Evolutionary conservation across 2,888 invertebrate species (phyloP).

Genomic region (Agonum fuliginosum): DNA sequence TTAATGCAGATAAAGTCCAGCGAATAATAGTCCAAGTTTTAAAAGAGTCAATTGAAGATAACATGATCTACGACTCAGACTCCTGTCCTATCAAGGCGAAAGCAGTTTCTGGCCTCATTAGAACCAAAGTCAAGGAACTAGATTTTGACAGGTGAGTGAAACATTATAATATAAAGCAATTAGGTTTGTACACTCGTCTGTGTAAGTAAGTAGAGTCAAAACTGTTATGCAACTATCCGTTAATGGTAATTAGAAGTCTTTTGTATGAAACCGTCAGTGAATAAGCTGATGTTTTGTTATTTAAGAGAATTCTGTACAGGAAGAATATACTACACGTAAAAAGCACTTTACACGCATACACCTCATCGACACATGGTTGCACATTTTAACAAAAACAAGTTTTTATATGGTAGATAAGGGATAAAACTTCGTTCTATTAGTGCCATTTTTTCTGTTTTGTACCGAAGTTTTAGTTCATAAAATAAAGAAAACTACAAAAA

Average conservation of each 20-base stretch:
- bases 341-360: no score
- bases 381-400: no score
- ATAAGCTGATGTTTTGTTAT: neutral
- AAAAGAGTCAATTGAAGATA: conserved; percentile 75
- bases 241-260: neutral
- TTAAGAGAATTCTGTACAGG: no score
- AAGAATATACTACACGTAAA: no score
- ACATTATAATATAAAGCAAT: neutral
- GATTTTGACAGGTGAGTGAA: conserved; percentile 79
- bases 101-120: conserved; percentile 77
- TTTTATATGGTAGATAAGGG: no score
- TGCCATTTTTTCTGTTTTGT: no score
- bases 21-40: conserved; percentile 77
- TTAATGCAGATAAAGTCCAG: conserved; percentile 78
- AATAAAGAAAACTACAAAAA: no score
- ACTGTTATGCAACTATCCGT: neutral
- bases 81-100: conserved; percentile 76
- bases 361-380: no score
- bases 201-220: neutral
- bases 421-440: no score
- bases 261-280: neutral
- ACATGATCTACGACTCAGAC: conserved; percentile 77
- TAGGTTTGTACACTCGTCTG: no score
- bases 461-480: no score
- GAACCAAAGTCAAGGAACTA: conserved; percentile 78